Percentiles rank a stretch among this genome's conserved stretches.
phyloP scores from a whole-genome alignment of 2,797 vertebrate species.

The Coendou prehensilis region DNA sequence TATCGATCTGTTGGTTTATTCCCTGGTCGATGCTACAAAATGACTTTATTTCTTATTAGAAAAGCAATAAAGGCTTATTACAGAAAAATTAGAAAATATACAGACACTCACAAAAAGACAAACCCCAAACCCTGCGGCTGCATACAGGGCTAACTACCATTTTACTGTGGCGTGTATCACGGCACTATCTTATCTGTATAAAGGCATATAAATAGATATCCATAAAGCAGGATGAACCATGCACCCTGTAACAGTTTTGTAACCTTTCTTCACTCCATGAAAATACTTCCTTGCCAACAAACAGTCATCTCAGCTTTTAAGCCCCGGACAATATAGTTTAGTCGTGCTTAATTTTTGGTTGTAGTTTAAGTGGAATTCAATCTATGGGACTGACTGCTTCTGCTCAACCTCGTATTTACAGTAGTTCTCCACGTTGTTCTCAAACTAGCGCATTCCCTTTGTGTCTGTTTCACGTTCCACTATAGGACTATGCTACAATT shows the following conservation, averaged over 20 bases:
- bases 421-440: not conserved
- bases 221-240: not conserved
- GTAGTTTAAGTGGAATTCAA: not conserved
- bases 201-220: not conserved
- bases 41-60: slow-evolving; percentile 83
- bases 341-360: not conserved
- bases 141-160: not conserved
- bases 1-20: slow-evolving; percentile 80
- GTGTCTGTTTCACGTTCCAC: not conserved
- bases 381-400: not conserved
- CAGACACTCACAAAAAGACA: not conserved
- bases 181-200: not conserved
- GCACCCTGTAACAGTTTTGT: not conserved
- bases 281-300: slow-evolving; percentile 11
- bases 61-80: slow-evolving; percentile 82
- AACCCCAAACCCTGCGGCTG: not conserved
- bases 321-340: not conserved
- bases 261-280: not conserved
- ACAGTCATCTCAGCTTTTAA: not conserved
- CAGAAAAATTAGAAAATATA: slow-evolving; percentile 71
- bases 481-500: not conserved
- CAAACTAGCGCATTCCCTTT: not conserved
- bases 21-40: slow-evolving; percentile 61
- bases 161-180: not conserved
- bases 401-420: not conserved